Conservation (phyloP, 1,140 invertebrate species). For the Meteorus sp. region DNA sequence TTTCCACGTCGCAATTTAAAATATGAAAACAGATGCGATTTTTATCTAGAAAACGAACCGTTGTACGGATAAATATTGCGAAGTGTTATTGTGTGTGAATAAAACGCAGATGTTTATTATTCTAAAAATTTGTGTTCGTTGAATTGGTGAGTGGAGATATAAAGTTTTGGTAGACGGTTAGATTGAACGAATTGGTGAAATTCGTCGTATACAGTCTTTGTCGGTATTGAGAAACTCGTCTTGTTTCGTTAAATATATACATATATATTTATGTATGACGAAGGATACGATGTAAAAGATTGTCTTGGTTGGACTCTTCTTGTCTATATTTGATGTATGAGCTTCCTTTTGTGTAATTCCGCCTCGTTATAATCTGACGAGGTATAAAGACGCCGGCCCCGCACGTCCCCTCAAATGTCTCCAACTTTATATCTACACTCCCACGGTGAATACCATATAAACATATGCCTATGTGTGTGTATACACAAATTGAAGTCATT, state of each 20-base stretch:
- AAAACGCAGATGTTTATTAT: conserved; percentile 1
- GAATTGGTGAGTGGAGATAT: background rate
- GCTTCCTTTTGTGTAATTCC: conserved; percentile 38
- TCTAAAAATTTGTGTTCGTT: conserved; percentile 9
- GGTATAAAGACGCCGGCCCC: conserved; percentile 32
- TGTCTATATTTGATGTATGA: conserved; percentile 40
- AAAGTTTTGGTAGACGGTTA: conserved; percentile 2
- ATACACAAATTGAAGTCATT: conserved; percentile 17
- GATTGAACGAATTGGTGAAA: conserved; percentile 29
- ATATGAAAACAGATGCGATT: no score
- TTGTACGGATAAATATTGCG: no score
- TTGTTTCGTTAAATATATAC: conserved; percentile 13
- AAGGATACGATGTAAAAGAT: conserved; percentile 18
- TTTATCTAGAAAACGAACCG: no score
- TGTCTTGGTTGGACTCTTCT: conserved; percentile 26
- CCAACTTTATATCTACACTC: conserved; percentile 19
- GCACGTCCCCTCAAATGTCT: conserved; percentile 20
- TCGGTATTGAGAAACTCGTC: conserved; percentile 30
- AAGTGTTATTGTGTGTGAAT: no score
- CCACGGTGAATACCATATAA: conserved; percentile 28
- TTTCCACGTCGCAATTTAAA: no score
- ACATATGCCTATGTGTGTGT: background rate
- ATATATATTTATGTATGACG: background rate
- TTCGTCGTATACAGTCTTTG: conserved; percentile 30
- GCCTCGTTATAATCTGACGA: conserved; percentile 35